These are phyloP conservation scores for Urocolius indicus DNA, from an alignment of 2,113 vertebrate genomes.

Conservation along the genomic window DNA sequence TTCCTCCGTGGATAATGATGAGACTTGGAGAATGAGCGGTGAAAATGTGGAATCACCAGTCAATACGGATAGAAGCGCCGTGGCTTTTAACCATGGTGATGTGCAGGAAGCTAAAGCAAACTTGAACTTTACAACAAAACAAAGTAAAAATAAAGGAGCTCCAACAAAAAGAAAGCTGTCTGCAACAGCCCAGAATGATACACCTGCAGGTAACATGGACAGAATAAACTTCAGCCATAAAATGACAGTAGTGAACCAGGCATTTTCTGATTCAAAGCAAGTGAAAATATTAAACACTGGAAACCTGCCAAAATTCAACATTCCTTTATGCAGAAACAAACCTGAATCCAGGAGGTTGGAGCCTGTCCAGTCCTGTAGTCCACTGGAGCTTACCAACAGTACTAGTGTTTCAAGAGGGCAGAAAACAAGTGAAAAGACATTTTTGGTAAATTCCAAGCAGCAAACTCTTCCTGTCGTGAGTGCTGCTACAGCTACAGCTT, in stretches of 20 bases:
- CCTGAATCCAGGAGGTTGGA: slow-evolving; percentile 18
- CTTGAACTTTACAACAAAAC: slow-evolving; percentile 30
- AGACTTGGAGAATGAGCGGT: neutral
- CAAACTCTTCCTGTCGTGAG: neutral
- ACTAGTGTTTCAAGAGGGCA: slow-evolving; percentile 17
- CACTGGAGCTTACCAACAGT: slow-evolving; percentile 51
- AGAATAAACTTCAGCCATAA: slow-evolving; percentile 1
- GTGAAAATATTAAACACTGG: slow-evolving; percentile 44
- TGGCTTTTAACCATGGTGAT: slow-evolving; percentile 9
- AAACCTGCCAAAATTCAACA: slow-evolving; percentile 74
- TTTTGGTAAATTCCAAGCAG: neutral
- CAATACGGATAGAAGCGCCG: neutral
- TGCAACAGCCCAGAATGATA: neutral
- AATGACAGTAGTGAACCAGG: slow-evolving; percentile 10
- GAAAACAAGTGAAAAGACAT: slow-evolving; percentile 10
- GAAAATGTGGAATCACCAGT: slow-evolving; percentile 7
- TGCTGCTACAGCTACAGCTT: neutral
- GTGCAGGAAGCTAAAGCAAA: slow-evolving; percentile 21
- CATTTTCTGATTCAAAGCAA: slow-evolving; percentile 42
- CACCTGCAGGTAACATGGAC: neutral
- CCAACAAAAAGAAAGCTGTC: slow-evolving; percentile 20
- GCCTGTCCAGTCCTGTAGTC: slow-evolving; percentile 35
- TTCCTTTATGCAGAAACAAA: slow-evolving; percentile 74
- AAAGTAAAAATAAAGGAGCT: slow-evolving; percentile 12
- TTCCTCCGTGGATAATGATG: neutral